Conservation (phyloP, 2,888 invertebrate genomes). For the Parnassius mnemosyne region DNA sequence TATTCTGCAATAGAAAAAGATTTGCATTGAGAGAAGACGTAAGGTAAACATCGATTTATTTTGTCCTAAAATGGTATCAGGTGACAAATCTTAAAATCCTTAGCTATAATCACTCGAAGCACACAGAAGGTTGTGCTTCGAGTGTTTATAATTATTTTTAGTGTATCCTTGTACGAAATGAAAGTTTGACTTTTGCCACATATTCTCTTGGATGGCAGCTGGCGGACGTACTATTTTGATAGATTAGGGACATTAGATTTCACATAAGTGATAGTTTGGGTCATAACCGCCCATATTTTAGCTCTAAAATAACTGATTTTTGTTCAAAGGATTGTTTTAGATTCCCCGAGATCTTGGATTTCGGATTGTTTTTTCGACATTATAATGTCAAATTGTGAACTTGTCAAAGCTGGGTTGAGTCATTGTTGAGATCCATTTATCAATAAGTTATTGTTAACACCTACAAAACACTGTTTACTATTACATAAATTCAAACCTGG, state of each 20-base stretch:
- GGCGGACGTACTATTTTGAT: conserved; percentile 74
- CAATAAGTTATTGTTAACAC: conserved; percentile 48
- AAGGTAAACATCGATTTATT: conserved; percentile 82
- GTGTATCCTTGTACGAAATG: conserved; percentile 80
- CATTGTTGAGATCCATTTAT: conserved; percentile 63
- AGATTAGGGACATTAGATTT: conserved; percentile 57
- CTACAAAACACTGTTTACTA: conserved; percentile 47
- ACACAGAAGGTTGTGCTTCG: conserved; percentile 48
- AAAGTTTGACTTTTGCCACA: conserved; percentile 82
- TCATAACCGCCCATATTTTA: conserved; percentile 40
- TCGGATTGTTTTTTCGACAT: conserved; percentile 65
- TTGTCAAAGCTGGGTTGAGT: conserved; percentile 80
- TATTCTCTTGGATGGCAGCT: conserved; percentile 81
- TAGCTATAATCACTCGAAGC: conserved; percentile 36
- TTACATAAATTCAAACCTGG: conserved; percentile 28
- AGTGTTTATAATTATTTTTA: conserved; percentile 78
- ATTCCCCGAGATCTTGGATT: conserved; percentile 50
- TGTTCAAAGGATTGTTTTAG: conserved; percentile 28
- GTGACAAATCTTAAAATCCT: conserved; percentile 48
- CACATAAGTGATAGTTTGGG: conserved; percentile 14
- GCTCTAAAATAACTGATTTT: conserved; percentile 41
- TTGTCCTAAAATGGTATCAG: conserved; percentile 66
- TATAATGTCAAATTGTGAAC: conserved; percentile 77
- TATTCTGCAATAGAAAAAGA: conserved; percentile 77
- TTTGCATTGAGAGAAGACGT: conserved; percentile 78